Evolutionary conservation across 2,888 invertebrate species (phyloP).

Genomic region (Leistus spinibarbis): DNA sequence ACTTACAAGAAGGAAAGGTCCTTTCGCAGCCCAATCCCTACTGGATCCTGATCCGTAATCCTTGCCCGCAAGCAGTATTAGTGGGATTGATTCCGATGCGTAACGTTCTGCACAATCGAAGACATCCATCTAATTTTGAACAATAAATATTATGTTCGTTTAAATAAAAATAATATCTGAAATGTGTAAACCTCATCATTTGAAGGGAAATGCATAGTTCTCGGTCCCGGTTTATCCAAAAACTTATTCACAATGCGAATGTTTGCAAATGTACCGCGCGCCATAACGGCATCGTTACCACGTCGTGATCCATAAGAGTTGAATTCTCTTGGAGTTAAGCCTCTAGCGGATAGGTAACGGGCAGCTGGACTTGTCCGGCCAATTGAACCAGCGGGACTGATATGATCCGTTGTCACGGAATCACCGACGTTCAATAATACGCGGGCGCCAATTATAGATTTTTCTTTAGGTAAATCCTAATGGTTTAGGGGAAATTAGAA

Average conservation of each 20-base stretch:
- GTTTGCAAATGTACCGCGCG: constrained; percentile 97
- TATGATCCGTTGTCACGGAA: constrained; percentile 98
- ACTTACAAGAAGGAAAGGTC: constrained; percentile 86
- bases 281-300: constrained; percentile 98
- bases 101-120: constrained; percentile 95
- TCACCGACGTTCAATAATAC: constrained; percentile 90
- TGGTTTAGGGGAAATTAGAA: constrained; percentile 34
- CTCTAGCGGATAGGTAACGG: constrained; percentile 73
- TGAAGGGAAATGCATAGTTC: constrained; percentile 85
- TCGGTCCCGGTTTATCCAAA: constrained; percentile 77
- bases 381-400: constrained; percentile 97
- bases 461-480: constrained; percentile 66
- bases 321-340: constrained; percentile 90
- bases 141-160: constrained; percentile 41
- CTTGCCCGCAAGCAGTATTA: constrained; percentile 91
- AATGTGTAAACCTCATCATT: constrained; percentile 86
- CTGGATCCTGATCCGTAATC: constrained; percentile 99
- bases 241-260: constrained; percentile 94
- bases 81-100: constrained; percentile 71
- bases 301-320: constrained; percentile 98
- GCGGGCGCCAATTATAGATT: constrained; percentile 73
- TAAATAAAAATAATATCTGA: too few relatives aligned
- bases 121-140: constrained; percentile 74
- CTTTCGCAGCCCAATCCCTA: constrained; percentile 99
- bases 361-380: constrained; percentile 95